Base-by-base conservation (phyloP, 1,140 invertebrate genomes). In the Pogonus chalceus region DNA sequence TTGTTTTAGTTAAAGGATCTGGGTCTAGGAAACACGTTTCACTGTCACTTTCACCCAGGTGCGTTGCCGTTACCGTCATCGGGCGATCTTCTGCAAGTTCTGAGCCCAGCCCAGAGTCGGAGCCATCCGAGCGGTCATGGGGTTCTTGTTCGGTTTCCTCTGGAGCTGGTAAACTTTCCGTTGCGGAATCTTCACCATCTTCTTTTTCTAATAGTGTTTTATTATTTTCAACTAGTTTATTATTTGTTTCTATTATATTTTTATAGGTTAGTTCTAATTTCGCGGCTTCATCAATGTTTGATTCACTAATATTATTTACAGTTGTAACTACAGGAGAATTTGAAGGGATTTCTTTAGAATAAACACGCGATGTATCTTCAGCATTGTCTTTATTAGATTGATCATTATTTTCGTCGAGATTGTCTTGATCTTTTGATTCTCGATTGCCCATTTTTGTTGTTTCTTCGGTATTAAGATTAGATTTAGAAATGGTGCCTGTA, bases 51-150 rank as follows among this genome's bases (percentile, higher is more conserved):
- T 73, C 70, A 2, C 65, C 70, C 35, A 71, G 70, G 47, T 70
- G 71, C 1, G 66, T 65, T 50, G 65, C 64, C 16, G 68, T 61
- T 49, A 63, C 51, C 50, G 69, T 61, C 35, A 68, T 65, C 52
- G 68, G 62, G 59, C 72, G 56, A 54, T 73, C 71, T 54, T 74
- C 72, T 49, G 60, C 58, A 22, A 72, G 56, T 62, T 75, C 72
- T 23, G 72, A 69, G 20, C 69, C 68, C 21, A 90, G 64, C 0
- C 88, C 88, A 1, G 86, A 90, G 67, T 90, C 88, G 46, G 87
- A 90, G 2, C 85, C 85, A 65, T 90, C 87, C 4, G 83, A 87
- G 52, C 84, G 69, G 52, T 70, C 68, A 50, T 70, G 68, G 2
- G 62, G 63, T 58, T 70, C 68, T 55, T 69, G 65, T 1, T 50